Evolutionary conservation across 2,113 vertebrate genomes (phyloP).

Genomic region (Emydocephalus ijimae): DNA sequence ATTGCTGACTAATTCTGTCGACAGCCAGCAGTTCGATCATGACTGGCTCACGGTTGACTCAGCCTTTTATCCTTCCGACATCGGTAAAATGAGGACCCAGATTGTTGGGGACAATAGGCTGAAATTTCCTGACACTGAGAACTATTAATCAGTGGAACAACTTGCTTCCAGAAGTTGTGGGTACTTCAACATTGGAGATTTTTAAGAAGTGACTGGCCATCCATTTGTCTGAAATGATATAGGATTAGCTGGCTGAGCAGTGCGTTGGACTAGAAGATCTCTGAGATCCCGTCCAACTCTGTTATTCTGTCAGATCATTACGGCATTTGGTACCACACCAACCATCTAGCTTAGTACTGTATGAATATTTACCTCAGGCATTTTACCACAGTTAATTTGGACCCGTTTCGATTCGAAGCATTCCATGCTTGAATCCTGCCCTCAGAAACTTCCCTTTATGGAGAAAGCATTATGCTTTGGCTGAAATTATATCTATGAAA

Average conservation of each 20-base stretch:
- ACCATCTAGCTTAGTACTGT: not conserved
- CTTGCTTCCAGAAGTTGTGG: too few species aligned
- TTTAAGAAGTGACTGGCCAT: too few species aligned
- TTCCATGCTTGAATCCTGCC: not conserved
- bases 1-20: too few species aligned
- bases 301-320: not conserved
- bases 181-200: too few species aligned
- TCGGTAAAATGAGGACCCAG: too few species aligned
- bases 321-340: not conserved
- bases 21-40: too few species aligned
- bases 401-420: not conserved
- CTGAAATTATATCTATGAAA: not conserved
- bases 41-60: too few species aligned
- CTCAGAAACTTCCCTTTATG: not conserved
- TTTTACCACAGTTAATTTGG: not conserved
- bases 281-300: not conserved
- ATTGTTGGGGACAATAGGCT: too few species aligned
- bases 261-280: not conserved
- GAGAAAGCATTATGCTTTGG: not conserved
- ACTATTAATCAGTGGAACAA: too few species aligned
- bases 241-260: not conserved
- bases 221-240: not conserved
- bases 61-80: too few species aligned
- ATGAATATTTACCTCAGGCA: not conserved
- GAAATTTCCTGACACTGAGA: too few species aligned